Conservation (phyloP, 2,113 vertebrate genomes). For the Danio rerio region DNA sequence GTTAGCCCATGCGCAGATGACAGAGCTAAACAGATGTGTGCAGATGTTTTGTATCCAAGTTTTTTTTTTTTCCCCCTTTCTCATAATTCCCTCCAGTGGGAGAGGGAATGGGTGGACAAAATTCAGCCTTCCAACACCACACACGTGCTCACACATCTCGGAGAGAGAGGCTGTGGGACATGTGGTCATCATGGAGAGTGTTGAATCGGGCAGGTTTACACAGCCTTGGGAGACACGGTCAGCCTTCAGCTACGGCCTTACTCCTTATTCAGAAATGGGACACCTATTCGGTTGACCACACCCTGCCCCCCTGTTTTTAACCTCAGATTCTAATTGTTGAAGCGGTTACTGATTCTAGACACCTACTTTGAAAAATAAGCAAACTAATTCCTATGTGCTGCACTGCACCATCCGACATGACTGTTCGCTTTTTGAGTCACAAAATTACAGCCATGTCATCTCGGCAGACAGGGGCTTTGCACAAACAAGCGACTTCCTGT, state of each 20-base stretch:
- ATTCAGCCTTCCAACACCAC: constrained; percentile 28
- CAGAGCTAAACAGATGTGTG: constrained; percentile 60
- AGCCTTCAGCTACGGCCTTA: constrained; percentile 55
- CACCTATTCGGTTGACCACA: constrained; percentile 51
- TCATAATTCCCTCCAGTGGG: constrained; percentile 49
- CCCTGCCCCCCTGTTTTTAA: background rate
- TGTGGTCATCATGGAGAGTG: constrained; percentile 28
- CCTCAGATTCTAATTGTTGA: no score
- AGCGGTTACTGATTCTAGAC: no score
- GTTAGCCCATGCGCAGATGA: constrained; percentile 46
- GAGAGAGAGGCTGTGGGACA: background rate
- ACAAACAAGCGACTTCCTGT: constrained; percentile 74
- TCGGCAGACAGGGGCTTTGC: constrained; percentile 77
- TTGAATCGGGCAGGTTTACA: constrained; percentile 53
- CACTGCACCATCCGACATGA: constrained; percentile 62
- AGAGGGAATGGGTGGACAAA: constrained; percentile 48
- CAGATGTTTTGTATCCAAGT: constrained; percentile 57
- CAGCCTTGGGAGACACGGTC: constrained; percentile 59
- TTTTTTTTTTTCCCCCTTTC: constrained; percentile 45
- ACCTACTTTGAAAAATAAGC: background rate
- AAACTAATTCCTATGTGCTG: constrained; percentile 61
- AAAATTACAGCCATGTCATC: constrained; percentile 75
- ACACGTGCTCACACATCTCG: constrained; percentile 1
- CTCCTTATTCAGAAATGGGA: constrained; percentile 37
- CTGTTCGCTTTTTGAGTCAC: constrained; percentile 65